These are phyloP conservation scores for Amphimallon solstitiale DNA, from an alignment of 2,888 invertebrate genomes.

Conservation along the genomic window DNA sequence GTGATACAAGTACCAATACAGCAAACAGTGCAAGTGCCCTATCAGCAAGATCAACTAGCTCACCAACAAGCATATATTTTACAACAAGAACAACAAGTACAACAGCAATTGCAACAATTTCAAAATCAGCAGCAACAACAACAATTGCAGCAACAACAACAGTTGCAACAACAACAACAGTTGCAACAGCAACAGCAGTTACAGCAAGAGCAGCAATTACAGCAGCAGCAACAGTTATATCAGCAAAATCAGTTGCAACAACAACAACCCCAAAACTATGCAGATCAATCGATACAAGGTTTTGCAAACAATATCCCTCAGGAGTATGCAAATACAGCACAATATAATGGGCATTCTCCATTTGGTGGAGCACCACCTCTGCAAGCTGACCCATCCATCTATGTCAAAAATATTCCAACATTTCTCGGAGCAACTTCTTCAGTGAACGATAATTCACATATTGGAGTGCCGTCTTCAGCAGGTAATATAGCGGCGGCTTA, in stretches of 20 bases:
- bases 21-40: conserved; percentile 5
- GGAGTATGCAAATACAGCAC: background rate
- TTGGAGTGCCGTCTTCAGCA: background rate
- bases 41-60: background rate
- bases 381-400: background rate
- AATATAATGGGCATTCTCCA: background rate
- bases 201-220: too few relatives aligned
- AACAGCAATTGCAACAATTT: background rate
- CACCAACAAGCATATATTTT: background rate
- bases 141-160: background rate
- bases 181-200: background rate
- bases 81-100: background rate
- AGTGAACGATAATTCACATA: too few relatives aligned
- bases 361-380: background rate
- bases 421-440: too few relatives aligned
- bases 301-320: background rate
- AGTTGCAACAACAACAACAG: background rate
- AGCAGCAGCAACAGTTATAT: too few relatives aligned
- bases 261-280: background rate
- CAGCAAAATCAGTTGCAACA: conserved; percentile 9
- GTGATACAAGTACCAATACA: conserved; percentile 19
- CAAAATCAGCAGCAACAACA: background rate
- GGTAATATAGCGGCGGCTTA: conserved; percentile 16
- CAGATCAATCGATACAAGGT: background rate
- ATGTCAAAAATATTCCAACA: too few relatives aligned